These are phyloP conservation scores for Drosophila affinis DNA, from an alignment of 2,888 invertebrate species.

Conservation along the genomic window DNA sequence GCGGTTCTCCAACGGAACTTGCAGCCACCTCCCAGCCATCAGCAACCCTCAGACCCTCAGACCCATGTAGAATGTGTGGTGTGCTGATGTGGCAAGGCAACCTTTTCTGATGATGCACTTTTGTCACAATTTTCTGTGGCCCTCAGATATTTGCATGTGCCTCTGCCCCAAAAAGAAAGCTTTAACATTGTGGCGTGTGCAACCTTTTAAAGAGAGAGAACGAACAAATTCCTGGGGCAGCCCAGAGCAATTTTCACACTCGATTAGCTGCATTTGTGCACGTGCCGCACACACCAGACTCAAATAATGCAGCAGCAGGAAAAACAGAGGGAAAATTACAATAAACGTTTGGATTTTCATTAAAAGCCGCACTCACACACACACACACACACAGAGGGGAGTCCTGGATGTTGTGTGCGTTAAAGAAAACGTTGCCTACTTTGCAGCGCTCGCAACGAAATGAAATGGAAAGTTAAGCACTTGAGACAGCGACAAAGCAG, in stretches of 20 bases:
- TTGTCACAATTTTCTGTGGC: conserved; percentile 30
- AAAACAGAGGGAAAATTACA: conserved; percentile 60
- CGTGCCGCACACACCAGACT: conserved; percentile 41
- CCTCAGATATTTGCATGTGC: conserved; percentile 44
- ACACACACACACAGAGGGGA: not conserved
- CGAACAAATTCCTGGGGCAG: conserved; percentile 36
- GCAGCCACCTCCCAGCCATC: not conserved
- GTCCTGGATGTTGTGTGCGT: not conserved
- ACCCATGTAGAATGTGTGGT: conserved; percentile 12
- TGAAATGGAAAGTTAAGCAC: conserved; percentile 74
- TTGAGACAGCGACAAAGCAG: conserved; percentile 47
- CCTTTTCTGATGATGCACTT: conserved; percentile 65
- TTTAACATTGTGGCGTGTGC: not conserved
- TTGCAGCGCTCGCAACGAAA: conserved; percentile 61
- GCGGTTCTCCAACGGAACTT: conserved; percentile 28
- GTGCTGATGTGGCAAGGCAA: not conserved
- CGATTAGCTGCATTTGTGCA: conserved; percentile 70
- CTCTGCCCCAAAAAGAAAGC: conserved; percentile 11
- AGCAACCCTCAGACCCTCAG: not conserved
- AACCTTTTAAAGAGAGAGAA: conserved; percentile 14
- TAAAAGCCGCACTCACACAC: conserved; percentile 30
- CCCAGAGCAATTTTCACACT: conserved; percentile 71
- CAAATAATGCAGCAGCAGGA: conserved; percentile 29
- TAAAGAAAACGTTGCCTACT: conserved; percentile 71
- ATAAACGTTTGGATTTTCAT: conserved; percentile 67